Evolutionary conservation across 2,113 vertebrate species (phyloP).

Genomic region (Climacteris rufus): DNA sequence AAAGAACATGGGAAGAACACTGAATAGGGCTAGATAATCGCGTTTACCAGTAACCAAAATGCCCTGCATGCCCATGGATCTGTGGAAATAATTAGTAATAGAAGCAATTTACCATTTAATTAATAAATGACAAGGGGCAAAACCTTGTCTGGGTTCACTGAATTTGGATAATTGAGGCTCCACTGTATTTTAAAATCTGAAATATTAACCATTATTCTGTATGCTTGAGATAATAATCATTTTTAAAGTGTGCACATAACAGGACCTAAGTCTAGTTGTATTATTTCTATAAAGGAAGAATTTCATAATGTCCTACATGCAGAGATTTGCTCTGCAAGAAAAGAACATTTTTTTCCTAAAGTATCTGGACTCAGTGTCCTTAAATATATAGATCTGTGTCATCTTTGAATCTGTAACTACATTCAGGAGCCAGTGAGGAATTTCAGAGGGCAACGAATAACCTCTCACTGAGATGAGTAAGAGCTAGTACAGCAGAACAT

Average conservation of each 20-base stretch:
- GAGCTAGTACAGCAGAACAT: background rate
- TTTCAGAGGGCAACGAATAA: conserved; percentile 1
- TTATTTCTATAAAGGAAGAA: conserved; percentile 13
- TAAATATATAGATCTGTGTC: background rate
- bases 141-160: conserved; percentile 63
- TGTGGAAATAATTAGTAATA: conserved; percentile 65
- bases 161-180: conserved; percentile 60
- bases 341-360: background rate
- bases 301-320: background rate
- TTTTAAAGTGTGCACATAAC: background rate
- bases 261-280: background rate
- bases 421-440: background rate
- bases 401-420: background rate
- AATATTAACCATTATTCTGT: conserved; percentile 54
- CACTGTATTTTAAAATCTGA: conserved; percentile 56
- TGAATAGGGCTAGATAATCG: conserved; percentile 2
- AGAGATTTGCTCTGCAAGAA: background rate
- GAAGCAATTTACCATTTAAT: conserved; percentile 67
- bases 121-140: conserved; percentile 63
- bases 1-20: conserved; percentile 36
- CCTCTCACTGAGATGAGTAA: background rate
- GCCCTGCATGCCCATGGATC: conserved; percentile 42
- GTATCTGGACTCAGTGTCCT: background rate
- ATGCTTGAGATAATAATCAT: conserved; percentile 17
- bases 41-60: conserved; percentile 52